Conservation (phyloP, 2,797 vertebrate genomes). For the Leptatherina wallacei region DNA sequence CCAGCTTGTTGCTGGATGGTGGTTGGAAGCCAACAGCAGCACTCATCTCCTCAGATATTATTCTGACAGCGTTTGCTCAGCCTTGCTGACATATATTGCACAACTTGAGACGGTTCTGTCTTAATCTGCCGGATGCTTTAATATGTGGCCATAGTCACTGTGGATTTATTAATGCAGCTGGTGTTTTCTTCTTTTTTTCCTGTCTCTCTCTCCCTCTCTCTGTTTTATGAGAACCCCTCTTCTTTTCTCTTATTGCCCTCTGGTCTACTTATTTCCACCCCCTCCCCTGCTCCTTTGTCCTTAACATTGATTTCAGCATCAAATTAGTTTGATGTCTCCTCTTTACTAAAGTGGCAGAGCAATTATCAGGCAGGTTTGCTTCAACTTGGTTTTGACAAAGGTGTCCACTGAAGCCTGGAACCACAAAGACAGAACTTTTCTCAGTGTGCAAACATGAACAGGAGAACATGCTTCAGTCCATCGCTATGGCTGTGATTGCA, state of each 20-base stretch:
- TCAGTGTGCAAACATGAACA: constrained; percentile 41
- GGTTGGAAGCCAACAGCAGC: constrained; percentile 64
- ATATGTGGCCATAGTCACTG: constrained; percentile 72
- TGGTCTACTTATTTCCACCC: constrained; percentile 32
- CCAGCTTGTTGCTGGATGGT: constrained; percentile 39
- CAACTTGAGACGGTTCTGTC: constrained; percentile 68
- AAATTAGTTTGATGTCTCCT: constrained; percentile 31
- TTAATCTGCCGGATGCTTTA: constrained; percentile 74
- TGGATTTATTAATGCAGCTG: constrained; percentile 82
- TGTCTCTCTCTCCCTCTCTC: too few relatives aligned
- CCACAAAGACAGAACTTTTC: constrained; percentile 8
- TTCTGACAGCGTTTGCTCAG: constrained; percentile 74
- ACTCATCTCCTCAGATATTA: constrained; percentile 66
- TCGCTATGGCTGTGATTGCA: neutral
- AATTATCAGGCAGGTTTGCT: neutral
- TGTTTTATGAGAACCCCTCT: constrained; percentile 61
- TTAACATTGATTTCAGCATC: constrained; percentile 30
- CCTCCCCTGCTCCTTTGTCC: constrained; percentile 27
- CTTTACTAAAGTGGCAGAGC: neutral
- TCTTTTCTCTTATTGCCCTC: constrained; percentile 47
- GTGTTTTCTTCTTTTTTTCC: constrained; percentile 50
- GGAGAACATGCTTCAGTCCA: constrained; percentile 24
- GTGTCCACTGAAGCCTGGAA: constrained; percentile 2
- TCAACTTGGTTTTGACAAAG: constrained; percentile 12
- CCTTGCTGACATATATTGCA: constrained; percentile 77